These are phyloP conservation scores for Cheumatopsyche charites DNA, from an alignment of 1,140 invertebrate genomes.

Conservation along the genomic window DNA sequence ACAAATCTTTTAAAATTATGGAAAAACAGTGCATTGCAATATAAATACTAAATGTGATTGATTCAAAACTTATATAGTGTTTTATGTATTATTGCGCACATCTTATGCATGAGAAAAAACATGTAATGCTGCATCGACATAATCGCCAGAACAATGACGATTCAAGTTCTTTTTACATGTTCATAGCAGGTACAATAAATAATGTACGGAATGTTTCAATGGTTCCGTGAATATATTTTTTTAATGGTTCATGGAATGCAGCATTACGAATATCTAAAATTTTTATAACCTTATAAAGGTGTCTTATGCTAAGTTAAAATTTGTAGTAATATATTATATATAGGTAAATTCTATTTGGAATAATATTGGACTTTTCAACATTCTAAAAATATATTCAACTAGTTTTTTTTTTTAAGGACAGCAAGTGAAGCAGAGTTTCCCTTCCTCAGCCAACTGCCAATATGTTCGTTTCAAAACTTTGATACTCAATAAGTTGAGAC, in stretches of 20 bases:
- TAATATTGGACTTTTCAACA: conserved; percentile 16
- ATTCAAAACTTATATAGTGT: no score
- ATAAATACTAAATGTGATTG: conserved; percentile 1
- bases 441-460: conserved; percentile 8
- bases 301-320: conserved; percentile 1
- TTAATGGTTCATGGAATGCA: no score
- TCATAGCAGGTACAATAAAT: no score
- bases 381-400: conserved; percentile 1
- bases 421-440: conserved; percentile 19
- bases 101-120: no score
- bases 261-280: no score
- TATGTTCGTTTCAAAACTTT: background rate
- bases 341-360: conserved; percentile 24
- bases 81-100: no score
- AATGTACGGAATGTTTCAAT: no score
- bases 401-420: background rate
- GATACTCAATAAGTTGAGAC: background rate
- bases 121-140: no score
- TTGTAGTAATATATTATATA: background rate
- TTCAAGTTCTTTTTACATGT: no score
- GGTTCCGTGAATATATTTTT: no score
- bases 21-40: conserved; percentile 29
- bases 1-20: conserved; percentile 25
- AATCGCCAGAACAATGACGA: no score
- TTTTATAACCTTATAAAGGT: conserved; percentile 1